A percentile compares a stretch with the other conserved stretches of the same genome.
Conservation (phyloP, 2,888 invertebrate genomes). For the Sarcophaga caerulescens region DNA sequence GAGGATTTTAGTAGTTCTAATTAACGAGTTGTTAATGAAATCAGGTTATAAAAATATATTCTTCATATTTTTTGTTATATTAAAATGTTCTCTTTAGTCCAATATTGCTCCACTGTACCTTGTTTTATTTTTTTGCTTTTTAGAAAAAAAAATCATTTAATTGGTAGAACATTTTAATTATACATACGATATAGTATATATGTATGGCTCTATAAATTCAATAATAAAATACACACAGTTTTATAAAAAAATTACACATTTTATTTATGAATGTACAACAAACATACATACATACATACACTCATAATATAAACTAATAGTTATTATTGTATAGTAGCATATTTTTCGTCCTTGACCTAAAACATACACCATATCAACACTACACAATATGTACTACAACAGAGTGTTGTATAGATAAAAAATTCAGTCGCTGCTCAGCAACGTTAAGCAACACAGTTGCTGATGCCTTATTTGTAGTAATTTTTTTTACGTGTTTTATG, state of each 20-base stretch:
- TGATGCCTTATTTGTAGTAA: slow-evolving; percentile 3
- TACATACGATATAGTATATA: not conserved
- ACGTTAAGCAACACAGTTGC: not conserved
- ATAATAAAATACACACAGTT: not conserved
- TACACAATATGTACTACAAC: not conserved
- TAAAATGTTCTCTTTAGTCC: too few relatives aligned
- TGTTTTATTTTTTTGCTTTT: not conserved
- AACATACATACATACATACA: not conserved
- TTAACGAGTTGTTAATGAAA: not conserved
- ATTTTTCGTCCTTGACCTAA: slow-evolving; percentile 59
- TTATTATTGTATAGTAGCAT: slow-evolving; percentile 29
- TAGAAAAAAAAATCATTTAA: not conserved
- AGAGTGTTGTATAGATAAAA: not conserved
- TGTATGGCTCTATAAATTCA: not conserved
- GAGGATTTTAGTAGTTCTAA: slow-evolving; percentile 4
- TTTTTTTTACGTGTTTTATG: slow-evolving; percentile 26
- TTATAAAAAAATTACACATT: not conserved
- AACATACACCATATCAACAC: slow-evolving; percentile 15
- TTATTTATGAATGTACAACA: slow-evolving; percentile 1
- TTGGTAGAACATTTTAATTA: slow-evolving; percentile 5
- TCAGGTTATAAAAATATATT: too few relatives aligned
- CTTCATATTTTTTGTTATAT: too few relatives aligned
- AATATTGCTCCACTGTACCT: not conserved
- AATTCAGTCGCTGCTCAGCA: not conserved
- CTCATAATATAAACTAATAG: slow-evolving; percentile 1